Base-by-base conservation (phyloP, 2,113 vertebrate species). In the Lonchura striata region DNA sequence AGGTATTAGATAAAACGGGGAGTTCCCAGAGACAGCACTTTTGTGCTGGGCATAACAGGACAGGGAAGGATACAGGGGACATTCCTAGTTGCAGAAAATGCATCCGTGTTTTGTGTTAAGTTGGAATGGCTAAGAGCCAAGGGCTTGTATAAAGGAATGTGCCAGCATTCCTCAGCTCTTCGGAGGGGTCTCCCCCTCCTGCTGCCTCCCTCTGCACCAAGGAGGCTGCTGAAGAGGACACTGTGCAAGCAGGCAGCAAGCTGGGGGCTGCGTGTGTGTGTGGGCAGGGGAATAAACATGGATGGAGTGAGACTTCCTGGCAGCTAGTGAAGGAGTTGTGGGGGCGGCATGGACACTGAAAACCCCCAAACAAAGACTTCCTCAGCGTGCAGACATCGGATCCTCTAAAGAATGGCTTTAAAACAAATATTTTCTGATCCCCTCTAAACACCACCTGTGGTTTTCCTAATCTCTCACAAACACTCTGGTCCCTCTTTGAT, bases 271-370 rank as follows among this genome's bases (percentile, higher is more conserved):
- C 1, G 0, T 64, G 44, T 14, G 13, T 56, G 44, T 2, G 2
- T 68, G 92, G 69, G 69, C 79, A 74, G 47, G 30, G 41, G 86
- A 92, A 83, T 31, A 41, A 91, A 44, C 41, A 42, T 0, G 9
- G 69, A 80, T 56, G 54, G 86, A 86, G 64, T n/a, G 56, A 81
- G 25, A 71, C 24, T 92, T 78, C 66, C 85, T 85, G 60, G 82
- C 60, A 83, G 53, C 42, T 37, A 54, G 18, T 3, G 21, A 27
- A 82, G 37, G 76, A 76, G 37, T n/a, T 52, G 35, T 30, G 27
- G 50, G 49, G 46, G 31, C 56, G 53, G 47, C 46, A 69, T 0
- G 18, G 28, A 25, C 11, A 22, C 69, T 21, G 15, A 91, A 85
- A 75, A 15, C 24, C 9, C 35, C 57, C 3, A 4, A 33, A 60